A percentile compares a stretch with the other conserved stretches of the same genome.
These are phyloP conservation scores for Catharus minimus DNA, from an alignment of 2,113 vertebrate genomes.

Conservation along the genomic window DNA sequence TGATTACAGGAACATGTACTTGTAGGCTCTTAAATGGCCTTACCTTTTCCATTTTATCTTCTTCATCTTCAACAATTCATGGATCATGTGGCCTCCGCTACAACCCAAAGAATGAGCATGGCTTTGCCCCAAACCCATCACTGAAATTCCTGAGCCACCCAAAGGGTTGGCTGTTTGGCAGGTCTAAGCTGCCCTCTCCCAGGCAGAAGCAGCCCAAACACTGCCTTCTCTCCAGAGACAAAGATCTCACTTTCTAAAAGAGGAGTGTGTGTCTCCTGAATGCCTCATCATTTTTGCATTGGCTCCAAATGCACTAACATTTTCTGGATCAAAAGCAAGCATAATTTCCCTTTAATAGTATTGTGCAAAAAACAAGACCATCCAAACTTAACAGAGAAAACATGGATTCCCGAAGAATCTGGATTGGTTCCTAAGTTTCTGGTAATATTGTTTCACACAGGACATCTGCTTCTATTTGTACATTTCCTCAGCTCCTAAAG, in stretches of 20 bases:
- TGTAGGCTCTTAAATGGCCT: background rate
- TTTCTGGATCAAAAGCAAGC: background rate
- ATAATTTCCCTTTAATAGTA: fast-evolving
- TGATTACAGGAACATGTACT: background rate
- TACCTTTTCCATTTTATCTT: background rate
- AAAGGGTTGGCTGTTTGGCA: background rate
- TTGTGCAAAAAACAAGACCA: background rate
- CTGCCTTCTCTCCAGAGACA: background rate
- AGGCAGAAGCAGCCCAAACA: background rate
- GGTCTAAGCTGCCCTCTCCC: background rate
- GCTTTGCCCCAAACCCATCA: background rate
- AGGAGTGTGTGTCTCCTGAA: background rate
- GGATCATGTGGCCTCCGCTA: background rate
- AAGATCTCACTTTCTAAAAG: background rate
- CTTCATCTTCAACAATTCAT: background rate
- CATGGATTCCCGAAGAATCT: background rate
- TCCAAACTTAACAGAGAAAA: background rate
- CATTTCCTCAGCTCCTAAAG: background rate
- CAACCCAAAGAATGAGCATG: background rate
- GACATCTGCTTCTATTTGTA: slow-evolving; percentile 1
- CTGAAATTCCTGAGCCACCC: background rate
- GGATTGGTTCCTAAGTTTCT: background rate
- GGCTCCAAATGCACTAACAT: background rate
- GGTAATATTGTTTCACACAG: background rate
- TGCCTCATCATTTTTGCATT: background rate